Percentiles rank a stretch among this genome's conserved stretches.
Conservation (phyloP, 1,140 invertebrate genomes). For the Antheraea mylitta region DNA sequence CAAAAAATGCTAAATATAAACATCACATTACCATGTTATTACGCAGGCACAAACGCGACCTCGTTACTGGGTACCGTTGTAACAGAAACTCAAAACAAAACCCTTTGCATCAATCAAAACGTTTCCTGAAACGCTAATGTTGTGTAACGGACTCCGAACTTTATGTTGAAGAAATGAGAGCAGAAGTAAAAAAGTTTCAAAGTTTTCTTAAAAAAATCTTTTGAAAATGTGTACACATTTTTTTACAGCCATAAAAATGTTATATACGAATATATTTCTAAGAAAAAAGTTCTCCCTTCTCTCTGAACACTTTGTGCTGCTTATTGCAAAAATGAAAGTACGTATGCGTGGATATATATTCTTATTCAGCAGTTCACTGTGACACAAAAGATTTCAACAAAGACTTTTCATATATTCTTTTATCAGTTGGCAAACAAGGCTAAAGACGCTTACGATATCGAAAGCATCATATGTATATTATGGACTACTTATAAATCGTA, state of each 20-base stretch:
- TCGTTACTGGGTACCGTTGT: background rate
- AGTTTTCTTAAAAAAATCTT: background rate
- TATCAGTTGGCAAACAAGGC: no score
- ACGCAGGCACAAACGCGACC: background rate
- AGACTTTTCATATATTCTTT: no score
- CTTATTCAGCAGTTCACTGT: no score
- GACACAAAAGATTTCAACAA: no score
- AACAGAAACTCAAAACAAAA: background rate
- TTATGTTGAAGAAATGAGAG: background rate
- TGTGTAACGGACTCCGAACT: background rate
- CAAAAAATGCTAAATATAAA: constrained; percentile 13
- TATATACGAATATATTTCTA: background rate
- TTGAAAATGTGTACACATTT: background rate
- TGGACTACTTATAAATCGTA: no score
- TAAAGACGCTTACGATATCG: no score
- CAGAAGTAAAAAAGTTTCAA: background rate
- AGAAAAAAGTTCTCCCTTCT: no score
- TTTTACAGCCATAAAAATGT: background rate
- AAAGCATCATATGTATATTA: no score
- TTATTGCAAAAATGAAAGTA: no score
- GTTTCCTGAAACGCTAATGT: background rate
- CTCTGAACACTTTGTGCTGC: no score
- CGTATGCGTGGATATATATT: no score
- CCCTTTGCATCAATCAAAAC: constrained; percentile 2
- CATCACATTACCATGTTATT: constrained; percentile 16